A percentile compares a stretch with the other conserved stretches of the same genome.
phyloP scores from a whole-genome alignment of 1,140 invertebrate species.

The Coenobita brevimanus region DNA sequence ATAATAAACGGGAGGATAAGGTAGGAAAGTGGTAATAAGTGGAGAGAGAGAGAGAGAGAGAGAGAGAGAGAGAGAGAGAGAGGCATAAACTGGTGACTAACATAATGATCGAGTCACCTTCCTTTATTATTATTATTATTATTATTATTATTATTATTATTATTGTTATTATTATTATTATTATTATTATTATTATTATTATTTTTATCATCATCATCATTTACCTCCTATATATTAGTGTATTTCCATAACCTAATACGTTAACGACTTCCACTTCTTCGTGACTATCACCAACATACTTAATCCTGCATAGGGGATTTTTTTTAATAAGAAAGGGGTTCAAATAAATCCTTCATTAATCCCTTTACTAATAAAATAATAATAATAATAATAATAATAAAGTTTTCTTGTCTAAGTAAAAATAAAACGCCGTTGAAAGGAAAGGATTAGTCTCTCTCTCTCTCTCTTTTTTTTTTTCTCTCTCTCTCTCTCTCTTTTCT shows the following conservation, averaged over 20 bases:
- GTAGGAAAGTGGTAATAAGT: not conserved
- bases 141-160: not conserved
- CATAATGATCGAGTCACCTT: not conserved
- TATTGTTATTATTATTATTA: not conserved
- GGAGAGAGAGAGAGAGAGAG: not conserved
- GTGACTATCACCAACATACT: not conserved
- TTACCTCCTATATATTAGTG: not conserved
- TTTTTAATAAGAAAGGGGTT: not conserved
- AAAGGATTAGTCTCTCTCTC: too few species aligned
- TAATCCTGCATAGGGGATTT: not conserved
- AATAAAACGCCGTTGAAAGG: too few species aligned
- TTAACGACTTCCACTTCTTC: not conserved
- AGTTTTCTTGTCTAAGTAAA: too few species aligned
- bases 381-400: too few species aligned
- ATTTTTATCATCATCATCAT: too few species aligned
- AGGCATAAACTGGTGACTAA: too few species aligned
- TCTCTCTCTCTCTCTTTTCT: too few species aligned
- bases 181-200: not conserved
- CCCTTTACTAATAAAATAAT: not conserved
- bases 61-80: not conserved
- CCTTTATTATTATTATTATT: not conserved
- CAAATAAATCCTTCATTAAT: not conserved
- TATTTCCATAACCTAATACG: not conserved
- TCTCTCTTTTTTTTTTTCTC: too few species aligned
- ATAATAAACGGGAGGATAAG: not conserved